Evolutionary conservation across 2,797 vertebrate species (phyloP).

Genomic region (Coregonus sp.): DNA sequence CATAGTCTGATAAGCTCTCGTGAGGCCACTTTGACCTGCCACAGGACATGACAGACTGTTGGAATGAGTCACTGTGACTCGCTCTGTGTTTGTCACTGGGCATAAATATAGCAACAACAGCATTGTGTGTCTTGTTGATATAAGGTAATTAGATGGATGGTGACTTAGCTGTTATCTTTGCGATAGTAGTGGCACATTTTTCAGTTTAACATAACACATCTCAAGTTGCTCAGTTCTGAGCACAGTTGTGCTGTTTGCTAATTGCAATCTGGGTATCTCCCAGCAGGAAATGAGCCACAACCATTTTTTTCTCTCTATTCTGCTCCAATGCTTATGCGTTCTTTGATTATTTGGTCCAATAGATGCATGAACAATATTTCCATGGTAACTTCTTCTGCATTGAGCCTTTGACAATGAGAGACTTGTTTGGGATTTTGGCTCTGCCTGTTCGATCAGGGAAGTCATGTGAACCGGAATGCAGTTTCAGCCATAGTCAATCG

Average conservation of each 20-base stretch:
- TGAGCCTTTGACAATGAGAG: conserved; percentile 75
- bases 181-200: conserved; percentile 45
- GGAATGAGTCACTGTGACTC: conserved; percentile 17
- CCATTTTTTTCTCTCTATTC: conserved; percentile 31
- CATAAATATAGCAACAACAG: conserved; percentile 59
- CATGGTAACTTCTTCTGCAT: conserved; percentile 80
- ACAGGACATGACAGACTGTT: conserved; percentile 5
- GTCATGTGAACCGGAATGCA: conserved; percentile 61
- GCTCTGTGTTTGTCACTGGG: conserved; percentile 33
- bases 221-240: too few species aligned
- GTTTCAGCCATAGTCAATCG: conserved; percentile 28
- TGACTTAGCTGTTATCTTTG: conserved; percentile 39
- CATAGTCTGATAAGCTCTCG: not conserved
- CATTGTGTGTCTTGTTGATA: conserved; percentile 14
- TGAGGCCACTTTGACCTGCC: not conserved
- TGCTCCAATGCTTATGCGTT: conserved; percentile 56
- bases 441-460: conserved; percentile 28
- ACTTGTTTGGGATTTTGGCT: conserved; percentile 75
- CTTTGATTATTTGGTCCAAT: conserved; percentile 85
- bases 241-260: conserved; percentile 73
- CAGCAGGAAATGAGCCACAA: conserved; percentile 61
- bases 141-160: conserved; percentile 29
- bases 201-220: conserved; percentile 17
- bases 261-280: conserved; percentile 81
- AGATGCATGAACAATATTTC: conserved; percentile 80